A percentile compares a stretch with the other conserved stretches of the same genome.
These are phyloP conservation scores for Percopsis transmontana DNA, from an alignment of 2,113 vertebrate genomes.

Conservation along the genomic window DNA sequence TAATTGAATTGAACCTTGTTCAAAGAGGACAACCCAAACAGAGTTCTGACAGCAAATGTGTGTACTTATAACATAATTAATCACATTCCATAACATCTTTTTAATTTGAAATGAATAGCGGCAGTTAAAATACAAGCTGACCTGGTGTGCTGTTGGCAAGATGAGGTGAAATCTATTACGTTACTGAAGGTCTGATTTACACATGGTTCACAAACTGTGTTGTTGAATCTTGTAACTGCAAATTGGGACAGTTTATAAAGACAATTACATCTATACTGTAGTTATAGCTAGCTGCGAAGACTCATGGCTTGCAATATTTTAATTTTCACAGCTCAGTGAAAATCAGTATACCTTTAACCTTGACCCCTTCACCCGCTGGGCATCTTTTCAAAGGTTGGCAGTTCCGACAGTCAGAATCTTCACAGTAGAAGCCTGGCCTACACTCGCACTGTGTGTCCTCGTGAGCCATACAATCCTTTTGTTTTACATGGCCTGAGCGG, in stretches of 20 bases:
- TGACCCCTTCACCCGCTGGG: constrained; percentile 47
- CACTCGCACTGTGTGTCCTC: constrained; percentile 65
- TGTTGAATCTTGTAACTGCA: constrained; percentile 38
- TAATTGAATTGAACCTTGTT: too few species aligned
- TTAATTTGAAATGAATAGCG: background rate
- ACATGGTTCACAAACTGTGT: constrained; percentile 61
- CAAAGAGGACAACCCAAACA: too few species aligned
- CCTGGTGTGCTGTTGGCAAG: constrained; percentile 64
- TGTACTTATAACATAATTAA: too few species aligned
- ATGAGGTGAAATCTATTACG: constrained; percentile 42
- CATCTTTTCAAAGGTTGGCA: constrained; percentile 19
- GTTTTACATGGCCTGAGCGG: constrained; percentile 16
- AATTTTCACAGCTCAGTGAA: background rate
- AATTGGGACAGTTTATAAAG: background rate
- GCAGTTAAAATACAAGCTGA: background rate
- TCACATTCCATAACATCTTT: too few species aligned
- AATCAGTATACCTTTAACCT: constrained; percentile 35
- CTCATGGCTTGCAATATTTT: too few species aligned
- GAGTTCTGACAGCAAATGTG: too few species aligned
- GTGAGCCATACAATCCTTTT: constrained; percentile 18
- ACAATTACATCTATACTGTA: background rate
- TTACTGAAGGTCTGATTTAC: constrained; percentile 58
- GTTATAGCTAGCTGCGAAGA: too few species aligned
- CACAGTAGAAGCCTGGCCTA: constrained; percentile 57
- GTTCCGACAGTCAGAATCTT: background rate